phyloP scores from a whole-genome alignment of 2,797 vertebrate species.

The Xenopus petersii region DNA sequence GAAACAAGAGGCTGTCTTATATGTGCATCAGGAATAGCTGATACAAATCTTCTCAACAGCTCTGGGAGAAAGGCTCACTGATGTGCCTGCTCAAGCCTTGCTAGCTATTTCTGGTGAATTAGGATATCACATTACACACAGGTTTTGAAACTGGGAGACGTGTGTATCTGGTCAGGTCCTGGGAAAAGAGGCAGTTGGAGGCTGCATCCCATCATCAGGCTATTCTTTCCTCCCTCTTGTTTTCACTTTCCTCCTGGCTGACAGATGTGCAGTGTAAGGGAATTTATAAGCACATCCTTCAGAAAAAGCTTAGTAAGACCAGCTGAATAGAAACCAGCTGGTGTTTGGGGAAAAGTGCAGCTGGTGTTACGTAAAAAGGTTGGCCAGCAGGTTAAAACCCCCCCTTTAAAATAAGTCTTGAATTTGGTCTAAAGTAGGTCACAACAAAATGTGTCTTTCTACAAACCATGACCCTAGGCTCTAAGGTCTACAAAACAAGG shows the following conservation, averaged over 20 bases:
- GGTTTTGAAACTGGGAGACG: background rate
- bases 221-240: conserved; percentile 10
- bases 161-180: background rate
- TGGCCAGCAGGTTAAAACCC: background rate
- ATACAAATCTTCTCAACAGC: conserved; percentile 5
- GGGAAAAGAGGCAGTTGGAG: background rate
- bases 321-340: conserved; percentile 5
- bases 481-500: too few species aligned
- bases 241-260: conserved; percentile 22
- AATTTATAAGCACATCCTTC: conserved; percentile 23
- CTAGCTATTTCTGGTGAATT: conserved; percentile 10
- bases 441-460: background rate
- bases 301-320: conserved; percentile 17
- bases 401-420: background rate
- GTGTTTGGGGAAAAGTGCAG: background rate
- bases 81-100: background rate
- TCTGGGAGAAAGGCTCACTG: background rate
- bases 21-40: conserved; percentile 1
- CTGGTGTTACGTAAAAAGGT: background rate
- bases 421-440: too few species aligned
- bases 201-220: conserved; percentile 2
- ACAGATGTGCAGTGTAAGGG: conserved; percentile 29
- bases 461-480: background rate
- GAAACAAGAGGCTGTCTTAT: conserved; percentile 5
- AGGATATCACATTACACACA: conserved; percentile 4